These are phyloP conservation scores for Phortica magna DNA, from an alignment of 2,888 invertebrate genomes.

Conservation along the genomic window DNA sequence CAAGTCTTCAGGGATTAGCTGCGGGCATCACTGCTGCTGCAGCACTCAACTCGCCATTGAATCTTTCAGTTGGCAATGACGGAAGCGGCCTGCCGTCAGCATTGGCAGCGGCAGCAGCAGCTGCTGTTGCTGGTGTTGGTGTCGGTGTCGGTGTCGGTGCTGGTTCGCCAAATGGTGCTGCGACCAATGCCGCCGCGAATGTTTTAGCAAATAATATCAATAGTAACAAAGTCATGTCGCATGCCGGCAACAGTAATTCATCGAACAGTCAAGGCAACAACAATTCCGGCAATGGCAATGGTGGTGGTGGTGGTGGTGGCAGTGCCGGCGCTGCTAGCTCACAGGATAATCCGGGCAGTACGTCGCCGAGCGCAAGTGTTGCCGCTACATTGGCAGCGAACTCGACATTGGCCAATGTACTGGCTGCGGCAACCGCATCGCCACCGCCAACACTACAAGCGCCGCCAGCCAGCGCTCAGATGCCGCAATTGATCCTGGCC, in stretches of 20 bases:
- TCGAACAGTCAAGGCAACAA: slow-evolving; percentile 31
- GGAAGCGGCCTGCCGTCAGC: slow-evolving; percentile 26
- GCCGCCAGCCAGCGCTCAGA: slow-evolving; percentile 78
- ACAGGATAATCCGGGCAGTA: slow-evolving; percentile 43
- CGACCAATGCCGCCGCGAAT: slow-evolving; percentile 37
- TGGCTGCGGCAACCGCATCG: slow-evolving; percentile 74
- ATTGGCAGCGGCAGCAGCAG: slow-evolving; percentile 46
- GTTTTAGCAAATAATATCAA: slow-evolving; percentile 25
- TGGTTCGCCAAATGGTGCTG: slow-evolving; percentile 40
- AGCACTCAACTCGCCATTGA: slow-evolving; percentile 89
- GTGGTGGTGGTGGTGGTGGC: background rate
- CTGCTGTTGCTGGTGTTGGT: slow-evolving; percentile 42
- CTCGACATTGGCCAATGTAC: slow-evolving; percentile 72
- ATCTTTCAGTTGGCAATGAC: slow-evolving; percentile 85
- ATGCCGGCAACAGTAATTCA: slow-evolving; percentile 48
- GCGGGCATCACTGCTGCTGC: slow-evolving; percentile 77
- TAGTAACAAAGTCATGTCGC: slow-evolving; percentile 61
- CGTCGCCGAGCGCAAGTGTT: slow-evolving; percentile 38
- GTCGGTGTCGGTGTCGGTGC: slow-evolving; percentile 44
- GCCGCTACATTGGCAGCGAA: slow-evolving; percentile 61
- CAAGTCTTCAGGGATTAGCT: slow-evolving; percentile 82
- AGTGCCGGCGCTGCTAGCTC: background rate
- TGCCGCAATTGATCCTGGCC: slow-evolving; percentile 94
- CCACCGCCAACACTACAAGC: slow-evolving; percentile 77
- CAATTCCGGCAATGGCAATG: slow-evolving; percentile 40